Evolutionary conservation across 2,888 invertebrate species (phyloP), one percentile per base, ranked within the genome.

Genomic region (Hirtodrosophila cameraria): DNA sequence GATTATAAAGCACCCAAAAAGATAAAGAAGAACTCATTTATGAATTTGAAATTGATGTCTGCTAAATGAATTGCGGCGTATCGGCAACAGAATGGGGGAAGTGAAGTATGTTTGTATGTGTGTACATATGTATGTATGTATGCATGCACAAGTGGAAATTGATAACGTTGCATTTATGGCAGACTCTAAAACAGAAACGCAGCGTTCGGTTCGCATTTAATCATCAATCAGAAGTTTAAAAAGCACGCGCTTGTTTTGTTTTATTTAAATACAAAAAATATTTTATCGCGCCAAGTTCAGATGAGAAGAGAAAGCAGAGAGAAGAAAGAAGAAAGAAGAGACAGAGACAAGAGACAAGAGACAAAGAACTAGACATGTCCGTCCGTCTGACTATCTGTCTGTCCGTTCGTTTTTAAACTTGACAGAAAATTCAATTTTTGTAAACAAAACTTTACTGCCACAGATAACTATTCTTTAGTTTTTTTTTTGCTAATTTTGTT

Each of bases 221-320:
- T 54, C 50, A 23, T 30, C 58, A 53, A 53, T 45, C 72, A 42
- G 33, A 53, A 30, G 20, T 41, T n/a, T n/a, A n/a, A 30, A 13
- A 64, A 53, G 49, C 65, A 65, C 48, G 41, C 48, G 66, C 39
- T 65, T 35, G 12, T 35, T 50, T 33, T 27, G 33, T 57, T 70
- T 36, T 53, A 54, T 63, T 68, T 68, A 52, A 57, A 70, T 35
- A 43, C 46, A 70, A 62, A 49, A n/a, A 42, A 69, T 50, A 23
- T 55, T 67, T 72, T 65, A 46, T 66, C 67, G 39, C 49, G 45
- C 30, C 25, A 48, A 52, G 18, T 30, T 33, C 30, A 28, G 54
- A 41, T 57, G 57, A n/a, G 9, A 3, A 43, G 8, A 20, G 7
- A 36, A 11, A 27, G n/a, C 18, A 48, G 23, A 46, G 6, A 9